These are phyloP conservation scores for Scomber scombrus DNA, from an alignment of 2,113 vertebrate genomes.

Conservation along the genomic window DNA sequence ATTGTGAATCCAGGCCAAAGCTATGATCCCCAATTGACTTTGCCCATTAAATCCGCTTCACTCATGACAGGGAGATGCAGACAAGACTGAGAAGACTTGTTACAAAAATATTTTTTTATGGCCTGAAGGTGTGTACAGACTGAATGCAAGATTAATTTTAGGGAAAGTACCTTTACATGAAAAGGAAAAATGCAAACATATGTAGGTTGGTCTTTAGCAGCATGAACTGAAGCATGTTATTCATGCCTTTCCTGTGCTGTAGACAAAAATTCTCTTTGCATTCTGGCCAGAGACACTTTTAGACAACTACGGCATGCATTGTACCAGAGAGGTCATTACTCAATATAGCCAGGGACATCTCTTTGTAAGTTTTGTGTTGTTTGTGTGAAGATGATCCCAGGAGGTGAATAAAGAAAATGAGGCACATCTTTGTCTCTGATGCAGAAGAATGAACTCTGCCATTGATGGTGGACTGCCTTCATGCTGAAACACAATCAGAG, in stretches of 20 bases:
- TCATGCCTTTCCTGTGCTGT: constrained; percentile 3
- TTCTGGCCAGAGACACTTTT: background rate
- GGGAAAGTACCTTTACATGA: background rate
- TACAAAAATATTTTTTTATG: background rate
- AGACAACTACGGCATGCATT: constrained; percentile 5
- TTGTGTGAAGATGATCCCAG: background rate
- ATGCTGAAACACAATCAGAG: background rate
- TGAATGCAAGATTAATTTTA: constrained; percentile 23
- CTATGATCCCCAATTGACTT: constrained; percentile 24
- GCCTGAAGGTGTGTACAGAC: constrained; percentile 21
- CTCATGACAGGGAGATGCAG: constrained; percentile 20
- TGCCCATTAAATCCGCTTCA: constrained; percentile 23
- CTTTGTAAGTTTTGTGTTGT: background rate
- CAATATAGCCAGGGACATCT: background rate
- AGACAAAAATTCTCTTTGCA: too few species aligned
- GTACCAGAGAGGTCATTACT: background rate
- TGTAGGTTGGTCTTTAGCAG: constrained; percentile 25
- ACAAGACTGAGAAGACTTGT: background rate
- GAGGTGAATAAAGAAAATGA: background rate
- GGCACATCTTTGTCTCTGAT: background rate
- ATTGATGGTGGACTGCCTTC: constrained; percentile 26
- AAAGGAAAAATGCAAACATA: constrained; percentile 19
- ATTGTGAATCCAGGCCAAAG: constrained; percentile 47
- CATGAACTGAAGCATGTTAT: constrained; percentile 7
- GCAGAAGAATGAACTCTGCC: constrained; percentile 9